Evolutionary conservation across 2,888 invertebrate genomes (phyloP), one percentile per base, ranked within the genome.

Genomic region (Megastigmus dorsalis): DNA sequence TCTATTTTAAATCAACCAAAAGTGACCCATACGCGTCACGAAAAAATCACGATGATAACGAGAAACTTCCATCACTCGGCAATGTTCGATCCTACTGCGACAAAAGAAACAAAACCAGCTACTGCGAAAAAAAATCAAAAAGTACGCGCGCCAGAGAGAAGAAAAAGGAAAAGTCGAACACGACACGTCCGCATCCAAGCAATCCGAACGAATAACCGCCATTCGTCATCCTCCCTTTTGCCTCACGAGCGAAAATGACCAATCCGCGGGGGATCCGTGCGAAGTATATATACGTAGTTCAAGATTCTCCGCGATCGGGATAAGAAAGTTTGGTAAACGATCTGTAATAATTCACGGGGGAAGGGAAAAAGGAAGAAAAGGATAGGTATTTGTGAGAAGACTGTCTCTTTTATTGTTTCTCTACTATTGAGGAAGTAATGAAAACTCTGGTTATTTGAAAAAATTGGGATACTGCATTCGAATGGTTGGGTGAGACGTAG

Each of bases 261-360:
- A 45, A 67, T 67, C 54, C 45, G 43, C 38, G 59, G 7, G 33
- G 15, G n/a, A 10, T 45, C 18, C 45, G 15, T 43, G 15, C 43
- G 23, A 45, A 23, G 30, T 23, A 13, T 33, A 26, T 36, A 43
- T 57, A 1, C 9, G n/a, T n/a, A n/a, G n/a, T n/a, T n/a, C n/a
- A 6, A 55, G 60, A 52, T 59, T 68, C 18, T 18, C 18, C 13
- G 20, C 9, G 38, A 48, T 36, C n/a, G n/a, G 41, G 41, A 69
- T 41, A 60, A 48, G 59, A 4, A 52, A 69, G 54, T 55, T 55
- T 54, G 54, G 26, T 18, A 10, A 54, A 43, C 23, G 55, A 45
- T 54, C 52, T 30, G 41, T 30, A 50, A 69, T 69, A 69, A 69
- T 45, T 76, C 76, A 74, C 48, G 54, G 65, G 75, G 48, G 63